Conservation (phyloP, 2,113 vertebrate species). For the Rhodinocichla rosea region DNA sequence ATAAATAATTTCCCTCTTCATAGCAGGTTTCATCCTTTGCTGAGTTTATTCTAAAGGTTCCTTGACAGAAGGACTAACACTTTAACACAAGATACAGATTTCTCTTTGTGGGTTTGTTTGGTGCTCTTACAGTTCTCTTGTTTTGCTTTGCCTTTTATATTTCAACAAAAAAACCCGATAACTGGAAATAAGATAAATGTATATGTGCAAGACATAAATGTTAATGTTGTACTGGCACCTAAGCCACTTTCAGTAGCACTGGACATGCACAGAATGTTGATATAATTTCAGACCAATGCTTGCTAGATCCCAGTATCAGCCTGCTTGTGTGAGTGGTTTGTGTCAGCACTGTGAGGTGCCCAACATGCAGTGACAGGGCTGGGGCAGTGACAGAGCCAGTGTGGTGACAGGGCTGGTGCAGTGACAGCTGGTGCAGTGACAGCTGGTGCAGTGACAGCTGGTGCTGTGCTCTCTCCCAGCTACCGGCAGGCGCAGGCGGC, state of each 20-base stretch:
- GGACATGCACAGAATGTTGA: not conserved
- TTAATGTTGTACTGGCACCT: not conserved
- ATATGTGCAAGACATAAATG: rapidly evolving
- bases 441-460: not conserved
- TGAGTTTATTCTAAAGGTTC: not conserved
- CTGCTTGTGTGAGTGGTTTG: not conserved
- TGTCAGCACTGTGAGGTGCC: not conserved
- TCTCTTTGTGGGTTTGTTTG: not conserved
- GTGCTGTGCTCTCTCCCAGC: slow-evolving; percentile 61
- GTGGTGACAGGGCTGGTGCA: not conserved
- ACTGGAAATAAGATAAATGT: not conserved
- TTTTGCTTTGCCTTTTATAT: not conserved
- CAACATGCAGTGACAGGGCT: rapidly evolving
- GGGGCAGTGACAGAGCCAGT: not conserved
- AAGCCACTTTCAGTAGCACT: not conserved
- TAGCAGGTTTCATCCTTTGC: not conserved
- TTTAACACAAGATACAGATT: not conserved
- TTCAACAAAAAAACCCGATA: not conserved
- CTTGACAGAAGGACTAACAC: not conserved
- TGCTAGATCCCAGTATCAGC: not conserved
- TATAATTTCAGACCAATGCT: not conserved
- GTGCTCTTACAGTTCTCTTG: not conserved
- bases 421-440: rapidly evolving
- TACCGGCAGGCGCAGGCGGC: slow-evolving; percentile 93
- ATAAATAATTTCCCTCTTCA: not conserved